These are phyloP conservation scores for Trichopoda pennipes DNA, from an alignment of 2,888 invertebrate species.

Conservation along the genomic window DNA sequence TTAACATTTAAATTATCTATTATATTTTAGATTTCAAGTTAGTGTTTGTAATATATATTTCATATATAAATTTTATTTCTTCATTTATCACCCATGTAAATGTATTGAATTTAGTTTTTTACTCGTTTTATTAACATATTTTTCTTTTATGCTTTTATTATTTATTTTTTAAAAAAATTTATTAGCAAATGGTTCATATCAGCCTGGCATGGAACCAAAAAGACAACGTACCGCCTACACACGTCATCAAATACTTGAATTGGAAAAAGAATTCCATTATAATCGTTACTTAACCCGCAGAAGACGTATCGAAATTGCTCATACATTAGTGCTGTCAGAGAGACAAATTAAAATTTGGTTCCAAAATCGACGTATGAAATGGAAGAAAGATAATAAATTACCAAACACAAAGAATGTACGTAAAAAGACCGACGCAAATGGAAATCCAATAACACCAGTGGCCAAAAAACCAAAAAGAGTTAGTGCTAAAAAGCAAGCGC, in stretches of 20 bases:
- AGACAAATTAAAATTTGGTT: constrained; percentile 95
- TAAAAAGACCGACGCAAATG: constrained; percentile 82
- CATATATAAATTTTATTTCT: constrained; percentile 15
- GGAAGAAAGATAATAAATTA: constrained; percentile 87
- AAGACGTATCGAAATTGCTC: constrained; percentile 98
- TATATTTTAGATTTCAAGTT: background rate
- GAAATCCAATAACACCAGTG: constrained; percentile 79
- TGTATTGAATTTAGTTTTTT: background rate
- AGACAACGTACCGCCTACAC: constrained; percentile 98
- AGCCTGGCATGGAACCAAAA: constrained; percentile 97
- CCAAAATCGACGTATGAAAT: constrained; percentile 92
- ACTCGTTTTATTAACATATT: constrained; percentile 11
- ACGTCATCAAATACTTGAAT: constrained; percentile 97
- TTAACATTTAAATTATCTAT: no score
- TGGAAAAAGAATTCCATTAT: constrained; percentile 99
- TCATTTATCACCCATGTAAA: background rate
- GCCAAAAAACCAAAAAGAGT: constrained; percentile 79
- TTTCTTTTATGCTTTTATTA: constrained; percentile 78
- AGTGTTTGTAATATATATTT: background rate
- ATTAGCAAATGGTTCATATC: constrained; percentile 93
- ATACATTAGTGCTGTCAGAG: constrained; percentile 95
- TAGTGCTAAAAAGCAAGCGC: constrained; percentile 77
- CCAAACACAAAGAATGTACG: constrained; percentile 85
- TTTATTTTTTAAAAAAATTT: no score
- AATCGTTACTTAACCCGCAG: constrained; percentile 97